phyloP scores from a whole-genome alignment of 2,888 invertebrate genomes.

The Amiota communis region DNA sequence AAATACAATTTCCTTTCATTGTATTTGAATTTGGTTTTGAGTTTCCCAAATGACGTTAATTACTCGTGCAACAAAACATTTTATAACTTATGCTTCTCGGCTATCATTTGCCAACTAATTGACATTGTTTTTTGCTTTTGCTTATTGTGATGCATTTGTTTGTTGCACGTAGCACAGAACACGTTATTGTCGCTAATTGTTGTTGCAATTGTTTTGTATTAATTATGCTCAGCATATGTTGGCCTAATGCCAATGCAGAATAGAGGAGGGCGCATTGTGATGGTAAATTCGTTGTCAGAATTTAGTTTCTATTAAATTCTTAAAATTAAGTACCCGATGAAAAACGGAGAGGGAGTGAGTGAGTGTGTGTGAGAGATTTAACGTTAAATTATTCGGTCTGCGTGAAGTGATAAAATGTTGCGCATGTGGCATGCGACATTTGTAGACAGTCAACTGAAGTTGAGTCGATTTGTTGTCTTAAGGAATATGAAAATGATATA shows the following conservation, averaged over 20 bases:
- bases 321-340: slow-evolving; percentile 43
- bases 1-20: slow-evolving; percentile 32
- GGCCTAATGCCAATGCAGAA: slow-evolving; percentile 29
- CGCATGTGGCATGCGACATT: slow-evolving; percentile 55
- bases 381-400: slow-evolving; percentile 73
- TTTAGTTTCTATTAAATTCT: background rate
- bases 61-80: slow-evolving; percentile 39
- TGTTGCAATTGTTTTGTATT: slow-evolving; percentile 62
- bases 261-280: background rate
- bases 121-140: slow-evolving; percentile 44
- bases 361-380: slow-evolving; percentile 52
- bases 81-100: slow-evolving; percentile 32
- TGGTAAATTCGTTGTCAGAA: background rate
- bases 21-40: slow-evolving; percentile 31
- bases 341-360: too few species aligned
- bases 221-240: slow-evolving; percentile 50
- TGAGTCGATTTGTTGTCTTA: too few species aligned
- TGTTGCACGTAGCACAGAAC: slow-evolving; percentile 37
- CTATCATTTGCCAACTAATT: slow-evolving; percentile 55
- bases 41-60: slow-evolving; percentile 47
- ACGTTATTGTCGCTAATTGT: slow-evolving; percentile 58
- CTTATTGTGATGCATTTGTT: too few species aligned
- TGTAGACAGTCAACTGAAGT: slow-evolving; percentile 26
- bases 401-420: slow-evolving; percentile 70
- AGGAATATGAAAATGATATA: too few species aligned